Evolutionary conservation across 1,140 invertebrate species (phyloP).

Genomic region (Atopsyche davidsoni): DNA sequence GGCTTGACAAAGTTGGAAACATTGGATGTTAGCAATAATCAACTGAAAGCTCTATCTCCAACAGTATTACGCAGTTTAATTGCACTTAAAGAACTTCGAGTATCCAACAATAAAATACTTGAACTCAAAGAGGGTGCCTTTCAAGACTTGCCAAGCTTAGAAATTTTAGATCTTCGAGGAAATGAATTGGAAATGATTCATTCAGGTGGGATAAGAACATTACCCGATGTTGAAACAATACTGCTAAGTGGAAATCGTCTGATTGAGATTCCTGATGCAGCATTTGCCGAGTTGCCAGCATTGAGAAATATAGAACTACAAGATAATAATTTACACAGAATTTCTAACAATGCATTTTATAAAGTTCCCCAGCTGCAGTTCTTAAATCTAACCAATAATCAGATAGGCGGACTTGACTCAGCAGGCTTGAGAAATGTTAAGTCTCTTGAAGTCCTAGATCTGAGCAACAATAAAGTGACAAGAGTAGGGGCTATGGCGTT

Average conservation of each 20-base stretch:
- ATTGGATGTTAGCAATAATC: conserved; percentile 75
- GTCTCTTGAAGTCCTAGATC: conserved; percentile 74
- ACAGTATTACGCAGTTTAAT: conserved; percentile 61
- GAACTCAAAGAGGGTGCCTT: conserved; percentile 67
- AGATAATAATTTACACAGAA: conserved; percentile 67
- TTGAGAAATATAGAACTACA: conserved; percentile 72
- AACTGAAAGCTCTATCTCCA: conserved; percentile 62
- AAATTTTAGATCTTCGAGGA: conserved; percentile 69
- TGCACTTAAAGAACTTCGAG: conserved; percentile 58
- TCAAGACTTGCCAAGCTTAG: conserved; percentile 61
- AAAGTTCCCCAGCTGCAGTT: conserved; percentile 71
- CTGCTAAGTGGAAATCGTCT: conserved; percentile 71
- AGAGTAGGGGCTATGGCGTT: conserved; percentile 59
- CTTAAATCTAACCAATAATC: conserved; percentile 76
- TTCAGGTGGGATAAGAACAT: conserved; percentile 64
- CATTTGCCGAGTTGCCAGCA: conserved; percentile 69
- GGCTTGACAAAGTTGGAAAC: conserved; percentile 60
- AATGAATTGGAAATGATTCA: conserved; percentile 77
- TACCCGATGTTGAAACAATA: conserved; percentile 71
- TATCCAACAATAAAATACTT: conserved; percentile 69
- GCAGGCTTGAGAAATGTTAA: conserved; percentile 63
- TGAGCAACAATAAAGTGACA: conserved; percentile 71
- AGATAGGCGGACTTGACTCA: conserved; percentile 62
- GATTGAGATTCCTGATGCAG: conserved; percentile 61
- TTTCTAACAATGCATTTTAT: conserved; percentile 71